Percentiles rank a stretch among this genome's conserved stretches.
Conservation (phyloP, 92 coral and sea anemone genomes). For the Heliopora coerulea region DNA sequence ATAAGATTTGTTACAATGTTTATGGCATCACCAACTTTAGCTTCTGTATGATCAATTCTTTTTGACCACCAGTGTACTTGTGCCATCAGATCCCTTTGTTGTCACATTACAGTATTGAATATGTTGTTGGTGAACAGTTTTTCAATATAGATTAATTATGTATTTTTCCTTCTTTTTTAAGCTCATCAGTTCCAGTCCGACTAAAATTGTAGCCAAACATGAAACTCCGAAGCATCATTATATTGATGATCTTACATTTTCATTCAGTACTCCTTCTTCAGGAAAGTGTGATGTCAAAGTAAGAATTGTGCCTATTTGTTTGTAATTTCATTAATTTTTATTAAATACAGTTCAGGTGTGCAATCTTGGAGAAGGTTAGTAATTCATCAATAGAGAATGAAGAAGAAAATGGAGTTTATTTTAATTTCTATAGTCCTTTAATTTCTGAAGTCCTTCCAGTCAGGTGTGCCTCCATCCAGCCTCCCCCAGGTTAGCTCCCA, state of each 20-base stretch:
- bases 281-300: conserved; percentile 58
- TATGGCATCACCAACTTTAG: too few relatives aligned
- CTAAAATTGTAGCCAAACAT: conserved; percentile 67
- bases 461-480: too few relatives aligned
- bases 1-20: too few relatives aligned
- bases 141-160: not conserved
- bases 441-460: too few relatives aligned
- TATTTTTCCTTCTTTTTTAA: conserved; percentile 27
- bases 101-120: too few relatives aligned
- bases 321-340: not conserved
- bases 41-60: too few relatives aligned
- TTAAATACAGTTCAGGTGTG: not conserved
- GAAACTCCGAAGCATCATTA: conserved; percentile 74
- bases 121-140: not conserved
- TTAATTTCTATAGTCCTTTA: too few relatives aligned
- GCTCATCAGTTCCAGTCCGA: conserved; percentile 62
- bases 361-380: not conserved
- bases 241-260: conserved; percentile 76
- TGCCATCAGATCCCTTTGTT: too few relatives aligned
- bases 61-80: too few relatives aligned
- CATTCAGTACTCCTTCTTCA: conserved; percentile 49
- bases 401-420: too few relatives aligned
- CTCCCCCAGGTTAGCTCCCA: too few relatives aligned
- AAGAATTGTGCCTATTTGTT: conserved; percentile 29
- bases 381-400: too few relatives aligned